Percentiles rank a stretch among this genome's conserved stretches.
Evolutionary conservation across 2,888 invertebrate genomes (phyloP).

Genomic region (Epirrhoe alternata): DNA sequence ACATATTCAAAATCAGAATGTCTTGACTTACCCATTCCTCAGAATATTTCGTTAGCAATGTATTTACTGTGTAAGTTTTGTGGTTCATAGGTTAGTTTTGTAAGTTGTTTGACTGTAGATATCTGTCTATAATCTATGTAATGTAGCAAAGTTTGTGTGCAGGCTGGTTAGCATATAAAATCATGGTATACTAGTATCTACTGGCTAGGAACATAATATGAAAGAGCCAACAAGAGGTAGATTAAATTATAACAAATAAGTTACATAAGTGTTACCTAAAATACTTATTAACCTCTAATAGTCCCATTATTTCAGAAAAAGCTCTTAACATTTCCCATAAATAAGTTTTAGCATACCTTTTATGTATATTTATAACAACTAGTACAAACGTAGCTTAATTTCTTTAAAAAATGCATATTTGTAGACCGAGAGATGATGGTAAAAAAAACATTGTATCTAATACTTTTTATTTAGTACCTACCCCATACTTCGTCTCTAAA

Average conservation of each 20-base stretch:
- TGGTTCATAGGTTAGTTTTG: conserved; percentile 9
- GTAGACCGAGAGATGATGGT: neutral
- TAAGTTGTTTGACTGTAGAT: conserved; percentile 21
- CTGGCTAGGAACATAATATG: neutral
- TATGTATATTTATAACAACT: neutral
- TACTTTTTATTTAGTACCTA: neutral
- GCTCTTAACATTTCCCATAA: too few relatives aligned
- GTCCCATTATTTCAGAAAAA: too few relatives aligned
- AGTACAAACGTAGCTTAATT: neutral
- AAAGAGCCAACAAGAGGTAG: neutral
- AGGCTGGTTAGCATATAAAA: neutral
- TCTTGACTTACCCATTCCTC: conserved; percentile 13
- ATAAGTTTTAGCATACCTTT: too few relatives aligned
- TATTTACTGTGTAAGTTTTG: conserved; percentile 11
- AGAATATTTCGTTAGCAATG: neutral
- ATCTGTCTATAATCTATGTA: conserved; percentile 14
- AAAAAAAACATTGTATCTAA: neutral
- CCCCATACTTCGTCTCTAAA: neutral
- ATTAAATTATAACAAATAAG: too few relatives aligned
- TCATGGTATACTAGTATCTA: neutral
- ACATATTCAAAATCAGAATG: neutral
- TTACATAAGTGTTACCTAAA: too few relatives aligned
- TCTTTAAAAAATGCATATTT: neutral
- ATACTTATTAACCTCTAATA: too few relatives aligned
- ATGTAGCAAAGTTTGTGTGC: neutral